Conservation (phyloP, 2,113 vertebrate species). For the Halichoerus grypus region DNA sequence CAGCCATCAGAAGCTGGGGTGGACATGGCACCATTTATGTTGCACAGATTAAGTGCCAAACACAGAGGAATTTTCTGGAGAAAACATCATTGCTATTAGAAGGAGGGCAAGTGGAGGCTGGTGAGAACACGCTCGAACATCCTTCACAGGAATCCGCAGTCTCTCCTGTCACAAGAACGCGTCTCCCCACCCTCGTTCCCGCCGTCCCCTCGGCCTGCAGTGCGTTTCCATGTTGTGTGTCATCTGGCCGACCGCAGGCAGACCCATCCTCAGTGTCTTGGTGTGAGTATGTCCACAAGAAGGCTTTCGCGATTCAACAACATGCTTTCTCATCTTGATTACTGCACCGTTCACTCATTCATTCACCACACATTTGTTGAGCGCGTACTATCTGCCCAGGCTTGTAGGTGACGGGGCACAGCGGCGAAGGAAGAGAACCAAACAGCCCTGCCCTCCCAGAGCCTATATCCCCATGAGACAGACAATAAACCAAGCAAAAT, state of each 20-base stretch:
- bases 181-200: rapidly evolving
- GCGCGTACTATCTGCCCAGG: rapidly evolving
- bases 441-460: rapidly evolving
- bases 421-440: rapidly evolving
- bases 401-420: rapidly evolving
- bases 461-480: rapidly evolving
- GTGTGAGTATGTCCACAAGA: no score
- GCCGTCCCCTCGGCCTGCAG: rapidly evolving
- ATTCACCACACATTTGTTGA: no score
- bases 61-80: neutral
- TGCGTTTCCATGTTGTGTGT: rapidly evolving
- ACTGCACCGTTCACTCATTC: neutral
- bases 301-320: rapidly evolving
- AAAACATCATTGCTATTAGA: no score
- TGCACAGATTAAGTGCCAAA: neutral
- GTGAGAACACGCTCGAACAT: rapidly evolving
- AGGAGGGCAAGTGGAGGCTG: neutral
- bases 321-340: no score
- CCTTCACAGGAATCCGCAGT: neutral
- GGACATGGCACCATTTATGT: neutral
- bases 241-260: rapidly evolving
- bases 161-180: neutral
- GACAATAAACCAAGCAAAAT: neutral
- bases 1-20: neutral
- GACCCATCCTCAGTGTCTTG: rapidly evolving